phyloP scores from a whole-genome alignment of 1,140 invertebrate genomes.

The Penaeus chinensis region DNA sequence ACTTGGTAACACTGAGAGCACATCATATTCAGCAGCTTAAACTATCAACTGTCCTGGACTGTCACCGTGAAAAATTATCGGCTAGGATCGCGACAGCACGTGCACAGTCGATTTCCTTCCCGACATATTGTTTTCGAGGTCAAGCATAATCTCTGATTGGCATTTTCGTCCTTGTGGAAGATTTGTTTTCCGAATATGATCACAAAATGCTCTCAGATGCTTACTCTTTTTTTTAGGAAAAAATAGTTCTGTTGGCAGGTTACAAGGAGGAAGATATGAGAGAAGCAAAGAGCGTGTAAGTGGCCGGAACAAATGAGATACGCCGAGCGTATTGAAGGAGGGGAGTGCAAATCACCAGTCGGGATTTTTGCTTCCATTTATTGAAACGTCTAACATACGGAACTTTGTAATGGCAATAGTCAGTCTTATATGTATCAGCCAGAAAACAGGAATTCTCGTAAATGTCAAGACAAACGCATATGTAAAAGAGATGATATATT shows the following conservation, averaged over 20 bases:
- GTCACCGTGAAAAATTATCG: constrained; percentile 56
- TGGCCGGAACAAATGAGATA: constrained; percentile 52
- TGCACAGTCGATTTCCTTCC: background rate
- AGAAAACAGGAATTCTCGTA: too few relatives aligned
- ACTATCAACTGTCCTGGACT: constrained; percentile 39
- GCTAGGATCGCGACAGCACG: constrained; percentile 33
- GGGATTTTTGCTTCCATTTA: background rate
- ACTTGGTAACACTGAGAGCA: background rate
- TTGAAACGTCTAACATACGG: background rate
- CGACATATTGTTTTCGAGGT: constrained; percentile 12
- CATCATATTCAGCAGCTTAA: constrained; percentile 50
- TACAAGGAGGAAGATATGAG: constrained; percentile 27
- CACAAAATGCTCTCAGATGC: too few relatives aligned
- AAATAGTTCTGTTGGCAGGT: background rate
- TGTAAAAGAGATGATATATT: too few relatives aligned
- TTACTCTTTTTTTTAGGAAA: background rate
- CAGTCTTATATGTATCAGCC: background rate
- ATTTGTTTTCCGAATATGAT: too few relatives aligned
- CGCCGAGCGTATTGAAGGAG: constrained; percentile 29
- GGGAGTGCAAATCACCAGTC: background rate
- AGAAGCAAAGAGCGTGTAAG: constrained; percentile 45
- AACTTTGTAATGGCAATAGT: background rate
- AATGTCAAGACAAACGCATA: too few relatives aligned
- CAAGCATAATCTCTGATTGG: too few relatives aligned
- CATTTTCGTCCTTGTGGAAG: too few relatives aligned